These are phyloP conservation scores for Bellardia pandia DNA, from an alignment of 2,888 invertebrate species.

Conservation along the genomic window DNA sequence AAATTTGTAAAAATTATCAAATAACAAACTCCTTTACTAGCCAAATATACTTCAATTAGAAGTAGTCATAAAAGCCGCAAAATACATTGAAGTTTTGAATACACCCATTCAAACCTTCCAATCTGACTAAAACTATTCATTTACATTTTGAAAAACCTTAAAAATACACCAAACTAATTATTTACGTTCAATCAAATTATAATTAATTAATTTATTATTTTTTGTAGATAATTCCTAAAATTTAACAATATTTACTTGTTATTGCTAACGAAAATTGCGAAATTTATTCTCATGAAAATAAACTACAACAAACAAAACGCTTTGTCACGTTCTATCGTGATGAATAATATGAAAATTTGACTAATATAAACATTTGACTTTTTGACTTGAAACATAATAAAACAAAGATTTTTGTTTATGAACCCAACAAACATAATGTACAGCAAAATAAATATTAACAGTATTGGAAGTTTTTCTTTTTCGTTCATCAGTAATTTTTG, in stretches of 20 bases:
- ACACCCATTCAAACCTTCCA: no score
- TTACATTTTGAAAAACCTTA: no score
- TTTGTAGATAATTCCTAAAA: neutral
- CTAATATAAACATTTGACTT: slow-evolving; percentile 43
- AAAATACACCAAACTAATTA: no score
- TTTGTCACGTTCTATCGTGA: slow-evolving; percentile 70
- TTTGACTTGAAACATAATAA: slow-evolving; percentile 36
- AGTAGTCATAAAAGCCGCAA: no score
- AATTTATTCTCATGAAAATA: slow-evolving; percentile 53
- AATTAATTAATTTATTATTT: neutral
- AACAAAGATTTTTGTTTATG: neutral
- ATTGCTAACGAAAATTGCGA: slow-evolving; percentile 37
- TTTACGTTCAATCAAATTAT: neutral
- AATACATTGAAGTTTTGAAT: no score
- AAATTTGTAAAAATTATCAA: no score
- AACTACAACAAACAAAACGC: slow-evolving; percentile 26
- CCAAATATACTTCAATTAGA: no score
- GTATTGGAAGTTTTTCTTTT: no score
- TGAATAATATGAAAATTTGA: slow-evolving; percentile 53
- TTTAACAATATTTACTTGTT: slow-evolving; percentile 5
- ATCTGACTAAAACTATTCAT: no score
- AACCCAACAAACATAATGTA: slow-evolving; percentile 19
- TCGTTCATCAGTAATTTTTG: no score
- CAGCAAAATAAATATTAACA: no score
- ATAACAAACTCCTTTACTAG: no score